phyloP scores from a whole-genome alignment of 2,888 invertebrate genomes.

The Tethea ocularis region DNA sequence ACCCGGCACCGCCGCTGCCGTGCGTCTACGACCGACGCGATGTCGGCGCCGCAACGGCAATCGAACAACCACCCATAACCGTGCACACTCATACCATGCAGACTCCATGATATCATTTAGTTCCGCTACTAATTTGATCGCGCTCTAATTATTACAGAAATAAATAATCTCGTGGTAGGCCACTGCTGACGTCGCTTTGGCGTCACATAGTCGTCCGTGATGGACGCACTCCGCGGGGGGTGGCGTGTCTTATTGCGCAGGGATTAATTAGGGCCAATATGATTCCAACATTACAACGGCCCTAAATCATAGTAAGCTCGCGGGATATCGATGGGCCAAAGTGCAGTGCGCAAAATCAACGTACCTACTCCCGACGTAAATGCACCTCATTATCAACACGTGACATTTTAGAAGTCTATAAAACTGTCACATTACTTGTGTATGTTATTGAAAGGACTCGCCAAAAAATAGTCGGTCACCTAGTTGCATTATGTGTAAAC shows the following conservation, averaged over 20 bases:
- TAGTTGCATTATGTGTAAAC: constrained; percentile 17
- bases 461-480: constrained; percentile 29
- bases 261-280: constrained; percentile 49
- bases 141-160: background rate
- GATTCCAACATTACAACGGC: constrained; percentile 57
- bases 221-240: constrained; percentile 26
- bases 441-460: constrained; percentile 21
- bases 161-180: constrained; percentile 2
- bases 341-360: constrained; percentile 73
- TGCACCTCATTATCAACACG: constrained; percentile 45
- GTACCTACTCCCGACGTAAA: constrained; percentile 51
- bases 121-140: background rate
- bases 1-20: constrained; percentile 59
- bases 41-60: constrained; percentile 25
- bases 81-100: constrained; percentile 17
- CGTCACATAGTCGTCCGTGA: constrained; percentile 32
- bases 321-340: constrained; percentile 49
- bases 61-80: background rate
- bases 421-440: constrained; percentile 33
- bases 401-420: constrained; percentile 48
- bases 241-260: constrained; percentile 37
- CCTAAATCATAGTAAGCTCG: constrained; percentile 57
- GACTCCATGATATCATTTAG: background rate
- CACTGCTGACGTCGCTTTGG: constrained; percentile 19
- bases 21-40: constrained; percentile 64